Evolutionary conservation across 2,888 invertebrate species (phyloP).

Genomic region (Pandemis heparana): DNA sequence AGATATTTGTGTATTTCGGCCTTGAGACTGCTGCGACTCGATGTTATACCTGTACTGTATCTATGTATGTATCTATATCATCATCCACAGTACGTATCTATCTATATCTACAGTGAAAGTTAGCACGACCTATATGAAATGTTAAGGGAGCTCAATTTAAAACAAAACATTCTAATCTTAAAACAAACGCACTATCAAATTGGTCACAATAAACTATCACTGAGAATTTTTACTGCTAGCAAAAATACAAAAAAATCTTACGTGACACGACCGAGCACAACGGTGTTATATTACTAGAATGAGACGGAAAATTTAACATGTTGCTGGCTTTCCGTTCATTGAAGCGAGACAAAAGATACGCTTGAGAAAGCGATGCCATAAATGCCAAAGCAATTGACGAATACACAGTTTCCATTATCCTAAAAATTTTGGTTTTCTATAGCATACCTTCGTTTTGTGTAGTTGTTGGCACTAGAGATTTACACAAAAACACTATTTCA

Average conservation of each 20-base stretch:
- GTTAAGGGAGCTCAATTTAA: constrained; percentile 51
- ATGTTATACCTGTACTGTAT: constrained; percentile 77
- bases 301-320: constrained; percentile 77
- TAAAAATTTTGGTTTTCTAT: constrained; percentile 56
- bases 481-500: constrained; percentile 81
- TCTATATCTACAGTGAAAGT: constrained; percentile 85
- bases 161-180: constrained; percentile 57
- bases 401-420: constrained; percentile 62
- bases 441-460: constrained; percentile 80
- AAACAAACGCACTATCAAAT: constrained; percentile 60
- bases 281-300: constrained; percentile 85
- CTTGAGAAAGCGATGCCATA: constrained; percentile 85
- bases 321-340: constrained; percentile 70
- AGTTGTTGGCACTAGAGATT: constrained; percentile 82
- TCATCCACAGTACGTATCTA: constrained; percentile 62
- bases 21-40: constrained; percentile 81
- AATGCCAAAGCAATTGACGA: constrained; percentile 77
- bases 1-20: constrained; percentile 83
- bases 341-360: constrained; percentile 77
- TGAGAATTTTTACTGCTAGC: constrained; percentile 67
- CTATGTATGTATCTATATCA: constrained; percentile 52
- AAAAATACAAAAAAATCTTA: constrained; percentile 83
- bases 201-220: constrained; percentile 61
- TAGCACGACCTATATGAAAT: constrained; percentile 78
- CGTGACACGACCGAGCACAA: constrained; percentile 86